Percentiles rank a stretch among this genome's conserved stretches.
Conservation (phyloP, 2,797 vertebrate species). For the Pangasius mekongensis region DNA sequence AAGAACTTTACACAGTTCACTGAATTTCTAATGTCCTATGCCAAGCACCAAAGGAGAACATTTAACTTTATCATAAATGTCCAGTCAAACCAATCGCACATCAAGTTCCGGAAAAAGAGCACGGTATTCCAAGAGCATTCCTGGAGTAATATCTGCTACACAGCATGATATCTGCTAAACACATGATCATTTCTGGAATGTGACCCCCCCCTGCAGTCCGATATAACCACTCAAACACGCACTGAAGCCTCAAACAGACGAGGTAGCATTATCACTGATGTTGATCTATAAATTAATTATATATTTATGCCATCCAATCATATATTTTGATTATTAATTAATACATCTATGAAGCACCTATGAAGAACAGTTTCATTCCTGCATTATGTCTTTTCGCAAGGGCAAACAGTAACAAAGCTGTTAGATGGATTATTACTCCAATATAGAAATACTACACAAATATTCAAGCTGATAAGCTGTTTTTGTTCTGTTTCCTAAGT, state of each 20-base stretch:
- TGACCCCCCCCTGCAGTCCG: not conserved
- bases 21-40: not conserved
- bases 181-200: not conserved
- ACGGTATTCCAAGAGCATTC: constrained; percentile 1
- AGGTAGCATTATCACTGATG: not conserved
- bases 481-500: not conserved
- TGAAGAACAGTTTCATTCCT: not conserved
- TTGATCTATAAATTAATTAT: not conserved
- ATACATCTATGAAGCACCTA: not conserved
- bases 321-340: not conserved
- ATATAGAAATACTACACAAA: not conserved
- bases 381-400: not conserved
- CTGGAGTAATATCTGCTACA: not conserved
- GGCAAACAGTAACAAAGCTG: not conserved
- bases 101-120: not conserved
- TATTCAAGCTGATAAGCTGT: not conserved
- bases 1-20: not conserved
- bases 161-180: too few relatives aligned
- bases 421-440: not conserved
- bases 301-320: not conserved
- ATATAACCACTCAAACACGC: not conserved
- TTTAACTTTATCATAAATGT: not conserved
- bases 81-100: not conserved
- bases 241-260: not conserved
- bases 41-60: not conserved